A percentile compares a stretch with the other conserved stretches of the same genome.
Evolutionary conservation across 2,888 invertebrate genomes (phyloP).

Genomic region (Latrodectus elegans): DNA sequence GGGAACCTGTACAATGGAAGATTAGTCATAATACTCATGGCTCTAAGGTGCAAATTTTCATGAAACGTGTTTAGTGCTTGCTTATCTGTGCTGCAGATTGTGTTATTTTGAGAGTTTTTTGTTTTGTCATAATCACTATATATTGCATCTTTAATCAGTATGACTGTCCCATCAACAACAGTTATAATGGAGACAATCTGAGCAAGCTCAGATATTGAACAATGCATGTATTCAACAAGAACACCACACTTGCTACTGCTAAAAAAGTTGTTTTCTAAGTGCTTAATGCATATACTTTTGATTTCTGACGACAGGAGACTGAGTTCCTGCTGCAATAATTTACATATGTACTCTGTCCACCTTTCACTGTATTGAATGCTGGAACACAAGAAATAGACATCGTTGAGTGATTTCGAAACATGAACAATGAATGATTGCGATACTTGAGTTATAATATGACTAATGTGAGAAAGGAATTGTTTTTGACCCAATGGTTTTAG

Average conservation of each 20-base stretch:
- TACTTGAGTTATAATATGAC: constrained; percentile 65
- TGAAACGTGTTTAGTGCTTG: constrained; percentile 47
- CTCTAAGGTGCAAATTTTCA: constrained; percentile 39
- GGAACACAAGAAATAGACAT: constrained; percentile 61
- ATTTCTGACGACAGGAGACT: constrained; percentile 56
- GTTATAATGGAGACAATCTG: constrained; percentile 58
- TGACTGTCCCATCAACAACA: constrained; percentile 56
- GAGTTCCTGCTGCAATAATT: constrained; percentile 56
- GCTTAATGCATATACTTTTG: constrained; percentile 59
- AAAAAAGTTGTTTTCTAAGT: constrained; percentile 54
- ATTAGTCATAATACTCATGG: constrained; percentile 54
- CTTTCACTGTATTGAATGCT: constrained; percentile 52
- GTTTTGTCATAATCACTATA: constrained; percentile 25
- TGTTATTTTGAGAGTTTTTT: constrained; percentile 17
- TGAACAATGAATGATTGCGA: constrained; percentile 58
- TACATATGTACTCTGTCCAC: constrained; percentile 57
- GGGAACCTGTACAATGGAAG: constrained; percentile 45
- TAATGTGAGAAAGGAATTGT: constrained; percentile 64
- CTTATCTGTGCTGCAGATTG: constrained; percentile 16
- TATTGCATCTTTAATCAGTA: constrained; percentile 58
- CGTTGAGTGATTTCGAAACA: constrained; percentile 61
- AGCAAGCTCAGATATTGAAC: constrained; percentile 60
- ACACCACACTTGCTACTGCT: constrained; percentile 61
- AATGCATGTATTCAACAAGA: constrained; percentile 62
- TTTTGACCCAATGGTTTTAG: constrained; percentile 59